A percentile compares a stretch with the other conserved stretches of the same genome.
Evolutionary conservation across 1,140 invertebrate genomes (phyloP).

Genomic region (Ladona fulva): DNA sequence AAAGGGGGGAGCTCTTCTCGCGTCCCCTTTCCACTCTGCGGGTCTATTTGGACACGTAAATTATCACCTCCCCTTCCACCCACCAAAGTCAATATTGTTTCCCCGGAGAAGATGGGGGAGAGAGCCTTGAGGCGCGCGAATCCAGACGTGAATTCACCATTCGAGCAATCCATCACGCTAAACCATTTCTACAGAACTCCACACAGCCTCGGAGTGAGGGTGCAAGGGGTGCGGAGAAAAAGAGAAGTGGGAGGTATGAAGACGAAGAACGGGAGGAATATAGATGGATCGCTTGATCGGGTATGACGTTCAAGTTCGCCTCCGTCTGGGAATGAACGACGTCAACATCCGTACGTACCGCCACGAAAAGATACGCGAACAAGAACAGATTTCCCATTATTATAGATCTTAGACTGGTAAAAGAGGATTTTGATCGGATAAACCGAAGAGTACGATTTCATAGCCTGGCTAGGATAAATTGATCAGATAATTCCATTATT

Average conservation of each 20-base stretch:
- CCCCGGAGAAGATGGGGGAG: neutral
- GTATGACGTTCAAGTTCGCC: too few relatives aligned
- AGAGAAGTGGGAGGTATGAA: neutral
- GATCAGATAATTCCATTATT: too few relatives aligned
- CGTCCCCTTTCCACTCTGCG: neutral
- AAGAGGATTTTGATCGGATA: too few relatives aligned
- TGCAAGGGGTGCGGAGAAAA: neutral
- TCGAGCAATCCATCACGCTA: neutral
- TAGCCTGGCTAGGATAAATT: too few relatives aligned
- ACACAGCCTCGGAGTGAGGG: neutral
- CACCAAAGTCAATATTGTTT: neutral
- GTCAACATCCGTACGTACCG: too few relatives aligned
- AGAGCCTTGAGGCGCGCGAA: neutral
- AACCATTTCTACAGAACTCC: neutral
- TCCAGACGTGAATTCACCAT: neutral
- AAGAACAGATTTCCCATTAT: too few relatives aligned
- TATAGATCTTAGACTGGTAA: too few relatives aligned
- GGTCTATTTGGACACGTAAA: neutral
- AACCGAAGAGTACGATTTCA: too few relatives aligned
- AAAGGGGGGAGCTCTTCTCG: neutral
- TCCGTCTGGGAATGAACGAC: too few relatives aligned
- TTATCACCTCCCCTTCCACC: neutral
- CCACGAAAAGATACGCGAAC: too few relatives aligned
- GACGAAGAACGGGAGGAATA: neutral
- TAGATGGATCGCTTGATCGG: neutral